phyloP scores from a whole-genome alignment of 2,113 vertebrate genomes.

The Trochalopteron elliotii region DNA sequence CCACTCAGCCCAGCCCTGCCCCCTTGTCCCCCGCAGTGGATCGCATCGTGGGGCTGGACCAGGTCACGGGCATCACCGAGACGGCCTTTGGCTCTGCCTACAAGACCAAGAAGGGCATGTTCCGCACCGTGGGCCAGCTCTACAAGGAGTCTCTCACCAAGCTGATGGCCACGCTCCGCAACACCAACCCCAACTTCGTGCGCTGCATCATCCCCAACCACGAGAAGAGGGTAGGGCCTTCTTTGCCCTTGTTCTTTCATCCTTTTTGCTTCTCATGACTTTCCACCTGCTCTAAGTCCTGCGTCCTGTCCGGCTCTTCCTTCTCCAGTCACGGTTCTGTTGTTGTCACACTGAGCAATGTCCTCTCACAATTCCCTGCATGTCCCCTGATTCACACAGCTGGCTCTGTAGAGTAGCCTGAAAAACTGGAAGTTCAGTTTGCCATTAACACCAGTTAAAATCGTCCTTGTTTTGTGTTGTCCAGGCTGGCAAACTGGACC shows the following conservation, averaged over 20 bases:
- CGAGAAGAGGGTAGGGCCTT: conserved; percentile 87
- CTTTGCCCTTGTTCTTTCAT: neutral
- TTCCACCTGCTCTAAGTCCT: rapidly evolving
- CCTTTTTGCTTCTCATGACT: rapidly evolving
- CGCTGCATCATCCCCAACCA: conserved; percentile 99
- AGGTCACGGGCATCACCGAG: conserved; percentile 96
- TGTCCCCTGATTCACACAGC: rapidly evolving
- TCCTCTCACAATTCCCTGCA: neutral
- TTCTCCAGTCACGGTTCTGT: rapidly evolving
- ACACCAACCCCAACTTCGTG: conserved; percentile 98
- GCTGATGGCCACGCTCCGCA: conserved; percentile 95
- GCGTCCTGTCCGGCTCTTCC: rapidly evolving
- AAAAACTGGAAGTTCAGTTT: neutral
- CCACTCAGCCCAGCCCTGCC: neutral
- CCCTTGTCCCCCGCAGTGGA: conserved; percentile 80
- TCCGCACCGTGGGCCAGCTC: conserved; percentile 92
- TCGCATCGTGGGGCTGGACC: conserved; percentile 96
- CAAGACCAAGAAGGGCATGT: conserved; percentile 99
- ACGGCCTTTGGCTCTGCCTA: conserved; percentile 93
- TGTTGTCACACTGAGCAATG: rapidly evolving
- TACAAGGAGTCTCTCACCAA: conserved; percentile 98
- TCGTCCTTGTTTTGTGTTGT: neutral
- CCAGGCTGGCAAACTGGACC: conserved; percentile 94
- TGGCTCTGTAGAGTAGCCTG: neutral
- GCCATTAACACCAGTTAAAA: neutral